Evolutionary conservation across 2,888 invertebrate genomes (phyloP).

Genomic region (Drosophila tanythrix): DNA sequence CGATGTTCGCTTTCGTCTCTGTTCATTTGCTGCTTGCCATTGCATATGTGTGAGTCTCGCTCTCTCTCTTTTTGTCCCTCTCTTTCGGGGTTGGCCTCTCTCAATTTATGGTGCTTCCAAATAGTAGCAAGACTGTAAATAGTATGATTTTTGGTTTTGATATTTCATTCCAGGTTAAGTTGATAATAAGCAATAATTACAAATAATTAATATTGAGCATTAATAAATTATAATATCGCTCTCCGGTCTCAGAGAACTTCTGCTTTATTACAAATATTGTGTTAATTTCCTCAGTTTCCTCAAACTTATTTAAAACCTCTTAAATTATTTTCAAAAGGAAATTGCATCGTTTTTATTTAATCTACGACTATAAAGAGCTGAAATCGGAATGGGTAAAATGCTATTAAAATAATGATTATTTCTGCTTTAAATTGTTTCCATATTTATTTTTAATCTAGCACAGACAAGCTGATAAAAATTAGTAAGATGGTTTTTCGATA

Average conservation of each 20-base stretch:
- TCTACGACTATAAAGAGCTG: too few species aligned
- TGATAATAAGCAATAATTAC: background rate
- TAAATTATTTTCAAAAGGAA: background rate
- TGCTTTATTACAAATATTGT: background rate
- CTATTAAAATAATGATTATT: background rate
- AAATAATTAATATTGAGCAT: background rate
- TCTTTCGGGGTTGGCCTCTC: conserved; percentile 16
- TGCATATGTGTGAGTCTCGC: conserved; percentile 57
- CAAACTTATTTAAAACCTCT: background rate
- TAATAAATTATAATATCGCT: background rate
- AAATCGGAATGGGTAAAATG: background rate
- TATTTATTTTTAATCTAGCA: background rate
- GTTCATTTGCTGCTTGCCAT: conserved; percentile 57
- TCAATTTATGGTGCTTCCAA: conserved; percentile 5
- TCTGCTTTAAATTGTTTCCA: background rate
- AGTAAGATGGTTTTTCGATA: background rate
- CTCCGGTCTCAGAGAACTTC: background rate
- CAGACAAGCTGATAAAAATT: background rate
- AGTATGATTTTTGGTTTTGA: conserved; percentile 6
- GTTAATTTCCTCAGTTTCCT: background rate
- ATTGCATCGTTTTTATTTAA: background rate
- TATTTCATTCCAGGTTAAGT: background rate
- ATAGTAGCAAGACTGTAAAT: conserved; percentile 43
- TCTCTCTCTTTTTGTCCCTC: conserved; percentile 18
- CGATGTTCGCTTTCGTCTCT: conserved; percentile 40